A percentile compares a stretch with the other conserved stretches of the same genome.
phyloP scores from a whole-genome alignment of 2,113 vertebrate species.

The Boulengeromyrus knoepffleri region DNA sequence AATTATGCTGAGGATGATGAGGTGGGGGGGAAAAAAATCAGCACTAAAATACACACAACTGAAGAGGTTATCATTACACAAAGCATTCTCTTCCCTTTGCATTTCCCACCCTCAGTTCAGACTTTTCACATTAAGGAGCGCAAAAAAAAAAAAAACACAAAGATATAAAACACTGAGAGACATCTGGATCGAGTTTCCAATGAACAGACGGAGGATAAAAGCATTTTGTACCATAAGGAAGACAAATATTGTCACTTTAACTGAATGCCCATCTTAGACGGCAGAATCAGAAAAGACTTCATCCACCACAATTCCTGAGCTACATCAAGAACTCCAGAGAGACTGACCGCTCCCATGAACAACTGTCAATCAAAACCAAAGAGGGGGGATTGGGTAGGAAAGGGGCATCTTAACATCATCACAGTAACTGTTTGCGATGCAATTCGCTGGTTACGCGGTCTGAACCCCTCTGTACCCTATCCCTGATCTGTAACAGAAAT shows the following conservation, averaged over 20 bases:
- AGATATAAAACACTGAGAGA: background rate
- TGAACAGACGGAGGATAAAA: background rate
- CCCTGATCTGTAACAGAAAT: background rate
- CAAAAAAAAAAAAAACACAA: background rate
- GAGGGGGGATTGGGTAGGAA: background rate
- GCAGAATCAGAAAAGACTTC: conserved; percentile 32
- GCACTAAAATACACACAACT: background rate
- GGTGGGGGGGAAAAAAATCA: background rate
- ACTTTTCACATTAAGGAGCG: background rate
- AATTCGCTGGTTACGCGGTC: background rate
- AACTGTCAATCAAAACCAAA: background rate
- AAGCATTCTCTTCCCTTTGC: background rate
- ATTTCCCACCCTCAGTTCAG: background rate
- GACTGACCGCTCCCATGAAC: background rate
- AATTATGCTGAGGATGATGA: background rate
- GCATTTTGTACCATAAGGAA: background rate
- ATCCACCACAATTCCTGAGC: conserved; percentile 47
- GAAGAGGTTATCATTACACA: background rate
- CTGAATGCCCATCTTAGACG: conserved; percentile 26
- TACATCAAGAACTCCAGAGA: conserved; percentile 28
- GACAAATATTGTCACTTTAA: conserved; percentile 33
- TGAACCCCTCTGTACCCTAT: background rate
- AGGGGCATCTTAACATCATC: background rate
- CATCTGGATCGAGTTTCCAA: background rate
- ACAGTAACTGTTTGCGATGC: background rate